Evolutionary conservation across 2,797 vertebrate species (phyloP).

Genomic region (Fundulus diaphanus): DNA sequence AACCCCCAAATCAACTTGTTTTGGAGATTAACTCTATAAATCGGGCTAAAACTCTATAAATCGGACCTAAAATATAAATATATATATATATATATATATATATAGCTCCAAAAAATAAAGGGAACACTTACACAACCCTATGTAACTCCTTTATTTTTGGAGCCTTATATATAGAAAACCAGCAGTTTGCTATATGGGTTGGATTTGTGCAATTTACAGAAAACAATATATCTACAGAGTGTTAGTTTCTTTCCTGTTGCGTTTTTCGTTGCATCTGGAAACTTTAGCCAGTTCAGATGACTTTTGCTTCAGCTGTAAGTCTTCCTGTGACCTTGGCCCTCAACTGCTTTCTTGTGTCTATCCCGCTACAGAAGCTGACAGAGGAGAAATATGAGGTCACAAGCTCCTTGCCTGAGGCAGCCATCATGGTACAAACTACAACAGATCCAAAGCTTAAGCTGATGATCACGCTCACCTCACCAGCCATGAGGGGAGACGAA

Average conservation of each 20-base stretch:
- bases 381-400: slow-evolving; percentile 94
- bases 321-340: slow-evolving; percentile 38
- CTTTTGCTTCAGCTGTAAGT: slow-evolving; percentile 17
- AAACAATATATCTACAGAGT: background rate
- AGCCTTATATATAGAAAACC: too few relatives aligned
- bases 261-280: background rate
- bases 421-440: slow-evolving; percentile 90
- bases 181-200: too few relatives aligned
- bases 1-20: too few relatives aligned
- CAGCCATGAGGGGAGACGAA: slow-evolving; percentile 91
- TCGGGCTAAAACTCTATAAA: too few relatives aligned
- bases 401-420: slow-evolving; percentile 88
- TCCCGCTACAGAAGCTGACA: slow-evolving; percentile 91
- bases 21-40: too few relatives aligned
- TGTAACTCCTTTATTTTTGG: too few relatives aligned
- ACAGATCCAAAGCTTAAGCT: slow-evolving; percentile 92
- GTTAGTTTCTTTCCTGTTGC: background rate
- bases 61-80: too few relatives aligned
- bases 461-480: slow-evolving; percentile 96
- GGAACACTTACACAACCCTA: too few relatives aligned
- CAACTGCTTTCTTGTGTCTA: slow-evolving; percentile 49
- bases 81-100: too few relatives aligned
- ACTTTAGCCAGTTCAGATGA: slow-evolving; percentile 6
- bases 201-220: too few relatives aligned
- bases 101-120: too few relatives aligned